Evolutionary conservation across 2,113 vertebrate genomes (phyloP), one percentile per base, ranked within the genome.

Genomic region (Brachyhypopomus gauderio): DNA sequence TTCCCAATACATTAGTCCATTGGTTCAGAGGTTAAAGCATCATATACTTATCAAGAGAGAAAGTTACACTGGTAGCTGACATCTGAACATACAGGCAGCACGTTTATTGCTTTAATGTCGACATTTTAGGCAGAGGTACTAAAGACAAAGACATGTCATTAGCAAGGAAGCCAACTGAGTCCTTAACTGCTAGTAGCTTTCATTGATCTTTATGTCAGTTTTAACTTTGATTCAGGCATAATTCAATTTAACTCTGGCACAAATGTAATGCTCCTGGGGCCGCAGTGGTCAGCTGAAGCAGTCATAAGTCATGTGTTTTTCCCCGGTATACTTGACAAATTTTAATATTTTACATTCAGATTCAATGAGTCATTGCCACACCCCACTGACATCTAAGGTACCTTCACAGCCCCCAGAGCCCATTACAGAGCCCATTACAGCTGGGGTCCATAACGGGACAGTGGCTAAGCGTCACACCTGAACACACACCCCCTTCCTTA

Each of bases 151-250:
- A 11, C 30, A 56, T 58, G 77, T 58, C 63, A 58, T 69, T 69
- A 78, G n/a, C 2, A 8, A 19, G n/a, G 7, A 71, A 56, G 34
- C 20, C 30, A 58, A 56, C 11, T 55, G 62, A 78, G 19, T 69
- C 62, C 27, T 67, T 67, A 77, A 56, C 66, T 17, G 64, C 16
- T 58, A 78, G 22, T 78, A 63, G 62, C 30, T 38, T 69, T 30
- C 36, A 78, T 78, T 25, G 64, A 78, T 58, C 52, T 3, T 7
- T 36, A 22, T 34, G 25, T 78, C 30, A 4, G 69, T 77, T 67
- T 36, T 52, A 23, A 20, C 36, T 67, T 78, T 70, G 16, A 58
- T 14, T 79, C 9, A 45, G 17, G 2, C 16, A 69, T n/a, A 38
- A 38, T 41, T 22, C 36, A 22, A 19, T 71, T 59, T 55, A 16